Evolutionary conservation across 1,140 invertebrate species (phyloP), one percentile per base, ranked within the genome.

Genomic region (Pseudomyrmex dendroicus): DNA sequence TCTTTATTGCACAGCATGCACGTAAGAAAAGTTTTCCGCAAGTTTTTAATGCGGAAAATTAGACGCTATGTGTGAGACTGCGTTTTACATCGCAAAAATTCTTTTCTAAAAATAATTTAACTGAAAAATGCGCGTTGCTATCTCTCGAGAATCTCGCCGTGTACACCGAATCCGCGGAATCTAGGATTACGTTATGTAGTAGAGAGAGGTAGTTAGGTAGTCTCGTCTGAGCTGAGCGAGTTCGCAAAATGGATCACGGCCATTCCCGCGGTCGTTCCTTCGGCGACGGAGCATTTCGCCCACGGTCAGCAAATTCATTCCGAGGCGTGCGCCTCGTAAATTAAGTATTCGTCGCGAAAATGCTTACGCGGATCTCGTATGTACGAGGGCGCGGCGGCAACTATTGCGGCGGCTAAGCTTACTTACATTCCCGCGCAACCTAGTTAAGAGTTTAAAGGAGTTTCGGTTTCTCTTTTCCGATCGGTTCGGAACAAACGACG

Each of bases 241-340:
- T 52, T 66, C 57, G 61, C 61, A 50, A 82, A 86, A 82, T 82
- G 62, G 85, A 86, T 84, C 76, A 57, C 17, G 56, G 15, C 56
- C 61, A 77, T 88, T 73, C 35, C 63, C 46, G 52, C 35, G 50
- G 74, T 25, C 50, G 62, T 20, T 35, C 52, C n/a, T 35, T 35
- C 35, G 72, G 50, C 17, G 67, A 46, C 20, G 44, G 44, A 78
- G 17, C 35, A 70, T 68, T 78, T 78, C 20, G 52, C 54, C 20
- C 15, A 54, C 66, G 52, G 64, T 78, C 76, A 59, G 66, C 54
- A 54, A 25, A 59, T 59, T 70, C 54, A 50, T 80, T 72, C 3
- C 76, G 66, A 22, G 22, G 20, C 13, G 12, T 8, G n/a, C 56
- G 2, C 12, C 15, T 70, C 76, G 54, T 70, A 80, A 70, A 80